Percentiles rank a stretch among this genome's conserved stretches.
phyloP scores from a whole-genome alignment of 2,888 invertebrate genomes.

The Platycheirus rosarum region DNA sequence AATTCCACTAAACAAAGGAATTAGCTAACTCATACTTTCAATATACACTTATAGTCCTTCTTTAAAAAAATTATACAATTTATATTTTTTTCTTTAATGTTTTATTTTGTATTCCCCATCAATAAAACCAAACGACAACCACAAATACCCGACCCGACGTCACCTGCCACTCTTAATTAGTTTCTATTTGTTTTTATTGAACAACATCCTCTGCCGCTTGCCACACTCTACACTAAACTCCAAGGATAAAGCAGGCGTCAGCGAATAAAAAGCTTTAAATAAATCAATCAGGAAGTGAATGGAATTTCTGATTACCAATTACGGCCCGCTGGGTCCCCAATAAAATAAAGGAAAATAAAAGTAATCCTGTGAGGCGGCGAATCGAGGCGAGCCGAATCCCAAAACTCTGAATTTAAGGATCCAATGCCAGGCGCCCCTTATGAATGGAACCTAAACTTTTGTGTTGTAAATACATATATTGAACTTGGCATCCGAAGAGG shows the following conservation, averaged over 20 bases:
- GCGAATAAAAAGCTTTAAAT: conserved; percentile 64
- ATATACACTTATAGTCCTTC: too few relatives aligned
- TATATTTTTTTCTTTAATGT: neutral
- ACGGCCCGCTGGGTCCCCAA: conserved; percentile 7
- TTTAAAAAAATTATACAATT: too few relatives aligned
- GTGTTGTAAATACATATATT: conserved; percentile 25
- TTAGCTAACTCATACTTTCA: too few relatives aligned
- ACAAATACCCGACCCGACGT: conserved; percentile 38
- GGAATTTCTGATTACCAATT: conserved; percentile 68
- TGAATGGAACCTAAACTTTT: conserved; percentile 51
- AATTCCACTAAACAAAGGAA: too few relatives aligned
- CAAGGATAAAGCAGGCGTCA: conserved; percentile 39
- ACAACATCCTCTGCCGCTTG: neutral
- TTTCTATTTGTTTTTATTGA: conserved; percentile 48
- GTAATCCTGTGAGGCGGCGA: neutral
- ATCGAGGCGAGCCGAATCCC: neutral
- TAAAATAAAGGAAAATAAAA: conserved; percentile 32
- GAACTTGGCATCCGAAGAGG: neutral
- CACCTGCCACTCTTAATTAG: conserved; percentile 64
- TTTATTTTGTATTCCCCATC: neutral
- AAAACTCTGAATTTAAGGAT: conserved; percentile 62
- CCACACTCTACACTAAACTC: neutral
- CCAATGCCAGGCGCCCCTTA: conserved; percentile 29
- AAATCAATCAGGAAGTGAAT: conserved; percentile 66
- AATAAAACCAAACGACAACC: conserved; percentile 37